phyloP scores from a whole-genome alignment of 64 coral and sea anemone species.

The Actinia tenebrosa region DNA sequence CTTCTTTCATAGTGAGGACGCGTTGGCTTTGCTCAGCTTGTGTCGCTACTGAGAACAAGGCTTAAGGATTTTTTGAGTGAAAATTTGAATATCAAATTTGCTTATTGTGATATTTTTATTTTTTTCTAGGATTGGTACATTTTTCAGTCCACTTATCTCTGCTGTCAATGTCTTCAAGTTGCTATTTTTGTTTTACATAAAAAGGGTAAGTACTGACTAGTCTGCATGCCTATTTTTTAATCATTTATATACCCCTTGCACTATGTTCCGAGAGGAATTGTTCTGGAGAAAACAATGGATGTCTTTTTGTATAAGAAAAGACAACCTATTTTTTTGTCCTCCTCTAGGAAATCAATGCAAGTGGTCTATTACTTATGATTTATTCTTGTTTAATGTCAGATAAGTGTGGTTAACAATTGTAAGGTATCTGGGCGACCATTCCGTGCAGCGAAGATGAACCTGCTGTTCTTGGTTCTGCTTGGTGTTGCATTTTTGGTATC shows the following conservation, averaged over 20 bases:
- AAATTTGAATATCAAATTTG: no score
- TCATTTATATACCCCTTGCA: no score
- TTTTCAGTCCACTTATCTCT: slow-evolving; percentile 89
- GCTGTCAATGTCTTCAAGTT: slow-evolving; percentile 82
- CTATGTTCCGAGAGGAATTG: no score
- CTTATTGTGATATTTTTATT: no score
- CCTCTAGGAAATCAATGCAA: no score
- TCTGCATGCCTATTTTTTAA: no score
- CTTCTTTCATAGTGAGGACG: no score
- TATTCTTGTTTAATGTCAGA: slow-evolving; percentile 12
- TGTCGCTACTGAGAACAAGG: no score
- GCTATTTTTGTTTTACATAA: slow-evolving; percentile 88
- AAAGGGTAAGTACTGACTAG: slow-evolving; percentile 61
- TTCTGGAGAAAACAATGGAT: neutral
- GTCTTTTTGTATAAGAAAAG: neutral
- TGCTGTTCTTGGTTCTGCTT: slow-evolving; percentile 67
- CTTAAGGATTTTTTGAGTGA: no score
- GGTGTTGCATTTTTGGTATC: slow-evolving; percentile 48
- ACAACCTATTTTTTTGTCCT: no score
- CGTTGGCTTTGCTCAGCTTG: no score
- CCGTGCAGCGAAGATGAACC: slow-evolving; percentile 74
- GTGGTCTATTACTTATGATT: neutral
- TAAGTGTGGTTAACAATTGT: slow-evolving; percentile 56
- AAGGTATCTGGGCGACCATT: slow-evolving; percentile 65
- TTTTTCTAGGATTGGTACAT: slow-evolving; percentile 82